A percentile compares a stretch with the other conserved stretches of the same genome.
Conservation (phyloP, 2,113 vertebrate species). For the Tragelaphus strepsiceros region DNA sequence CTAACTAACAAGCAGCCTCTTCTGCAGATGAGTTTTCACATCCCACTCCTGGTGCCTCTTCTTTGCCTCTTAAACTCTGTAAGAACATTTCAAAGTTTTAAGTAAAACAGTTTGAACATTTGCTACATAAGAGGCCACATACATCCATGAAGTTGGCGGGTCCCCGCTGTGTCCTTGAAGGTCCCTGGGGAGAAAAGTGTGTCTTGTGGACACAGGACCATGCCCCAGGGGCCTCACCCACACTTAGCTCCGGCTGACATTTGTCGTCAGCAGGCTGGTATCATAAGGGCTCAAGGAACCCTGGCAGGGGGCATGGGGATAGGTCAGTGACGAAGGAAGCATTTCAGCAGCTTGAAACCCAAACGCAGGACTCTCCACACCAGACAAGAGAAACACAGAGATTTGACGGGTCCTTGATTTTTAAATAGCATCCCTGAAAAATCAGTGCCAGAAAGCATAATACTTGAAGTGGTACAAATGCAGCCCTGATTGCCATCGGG, state of each 20-base stretch:
- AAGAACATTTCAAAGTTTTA: neutral
- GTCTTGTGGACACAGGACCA: fast-evolving
- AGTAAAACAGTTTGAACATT: neutral
- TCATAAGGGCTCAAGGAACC: neutral
- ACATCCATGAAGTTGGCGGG: fast-evolving
- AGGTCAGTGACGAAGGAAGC: fast-evolving
- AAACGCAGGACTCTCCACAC: fast-evolving
- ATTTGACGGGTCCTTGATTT: neutral
- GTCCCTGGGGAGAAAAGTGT: neutral
- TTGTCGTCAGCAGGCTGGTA: too few species aligned
- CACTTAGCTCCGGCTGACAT: fast-evolving
- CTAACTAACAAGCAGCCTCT: neutral
- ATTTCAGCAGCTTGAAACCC: too few species aligned
- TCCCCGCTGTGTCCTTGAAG: fast-evolving
- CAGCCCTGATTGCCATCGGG: neutral
- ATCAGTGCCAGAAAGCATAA: neutral
- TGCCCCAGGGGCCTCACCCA: neutral
- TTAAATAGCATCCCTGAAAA: neutral
- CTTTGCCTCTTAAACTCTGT: too few species aligned
- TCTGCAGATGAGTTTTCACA: neutral
- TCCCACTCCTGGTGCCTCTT: neutral
- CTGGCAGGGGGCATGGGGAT: fast-evolving
- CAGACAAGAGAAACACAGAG: neutral
- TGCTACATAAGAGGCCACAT: neutral
- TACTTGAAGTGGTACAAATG: neutral